A percentile compares a stretch with the other conserved stretches of the same genome.
These are phyloP conservation scores for Andrena dorsata DNA, from an alignment of 2,888 invertebrate genomes.

Conservation along the genomic window DNA sequence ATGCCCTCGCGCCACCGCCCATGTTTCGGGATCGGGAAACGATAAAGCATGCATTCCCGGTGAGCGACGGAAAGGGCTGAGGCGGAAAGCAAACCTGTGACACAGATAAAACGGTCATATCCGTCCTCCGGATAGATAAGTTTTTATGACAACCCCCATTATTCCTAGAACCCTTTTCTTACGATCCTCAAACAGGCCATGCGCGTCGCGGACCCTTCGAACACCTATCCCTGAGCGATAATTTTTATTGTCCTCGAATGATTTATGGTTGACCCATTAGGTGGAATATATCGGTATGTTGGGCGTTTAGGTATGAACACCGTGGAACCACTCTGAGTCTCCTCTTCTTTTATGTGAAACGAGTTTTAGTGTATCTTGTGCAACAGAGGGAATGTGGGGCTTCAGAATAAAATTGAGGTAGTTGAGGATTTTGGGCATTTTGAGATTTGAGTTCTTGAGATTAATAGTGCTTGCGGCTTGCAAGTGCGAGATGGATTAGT, in stretches of 20 bases:
- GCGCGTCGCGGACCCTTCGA: not conserved
- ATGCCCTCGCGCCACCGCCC: not conserved
- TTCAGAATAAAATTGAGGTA: not conserved
- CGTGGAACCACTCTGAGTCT: not conserved
- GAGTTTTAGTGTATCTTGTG: not conserved
- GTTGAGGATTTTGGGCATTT: no score
- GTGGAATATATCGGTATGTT: conserved; percentile 5
- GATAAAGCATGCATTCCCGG: conserved; percentile 15
- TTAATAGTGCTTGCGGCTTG: no score
- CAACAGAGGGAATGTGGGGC: not conserved
- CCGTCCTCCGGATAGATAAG: conserved; percentile 49
- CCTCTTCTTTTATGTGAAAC: not conserved
- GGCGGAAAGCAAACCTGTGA: conserved; percentile 29
- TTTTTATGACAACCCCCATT: conserved; percentile 56
- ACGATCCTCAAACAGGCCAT: conserved; percentile 3
- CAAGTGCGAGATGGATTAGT: no score
- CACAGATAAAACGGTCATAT: conserved; percentile 48
- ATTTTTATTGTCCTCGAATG: conserved; percentile 55
- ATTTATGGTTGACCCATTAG: conserved; percentile 47
- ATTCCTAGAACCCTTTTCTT: conserved; percentile 39
- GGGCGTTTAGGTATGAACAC: not conserved
- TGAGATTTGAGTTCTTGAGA: no score
- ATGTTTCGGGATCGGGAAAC: conserved; percentile 12
- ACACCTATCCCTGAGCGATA: conserved; percentile 31
- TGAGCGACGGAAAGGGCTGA: conserved; percentile 1